Percentiles rank a stretch among this genome's conserved stretches.
These are phyloP conservation scores for Erithacus rubecula DNA, from an alignment of 2,797 vertebrate genomes.

Conservation along the genomic window DNA sequence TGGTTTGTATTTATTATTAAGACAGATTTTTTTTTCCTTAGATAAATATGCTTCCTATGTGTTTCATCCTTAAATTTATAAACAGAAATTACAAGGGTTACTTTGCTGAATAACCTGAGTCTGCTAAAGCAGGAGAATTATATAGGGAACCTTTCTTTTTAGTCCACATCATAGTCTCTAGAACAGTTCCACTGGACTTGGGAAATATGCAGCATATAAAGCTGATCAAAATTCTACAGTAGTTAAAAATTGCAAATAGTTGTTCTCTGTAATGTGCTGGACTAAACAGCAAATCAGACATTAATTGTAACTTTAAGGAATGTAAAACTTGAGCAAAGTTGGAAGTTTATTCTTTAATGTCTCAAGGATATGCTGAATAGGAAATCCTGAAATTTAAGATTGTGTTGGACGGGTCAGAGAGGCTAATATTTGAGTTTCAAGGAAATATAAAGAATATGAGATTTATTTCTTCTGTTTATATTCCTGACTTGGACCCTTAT, in stretches of 20 bases:
- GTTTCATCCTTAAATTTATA: not conserved
- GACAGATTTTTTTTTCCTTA: not conserved
- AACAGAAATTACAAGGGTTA: not conserved
- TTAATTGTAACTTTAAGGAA: not conserved
- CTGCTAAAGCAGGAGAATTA: not conserved
- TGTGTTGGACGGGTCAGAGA: not conserved
- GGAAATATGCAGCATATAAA: not conserved
- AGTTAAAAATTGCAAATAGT: not conserved
- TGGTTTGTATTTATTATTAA: not conserved
- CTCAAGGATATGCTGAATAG: not conserved
- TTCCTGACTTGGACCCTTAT: not conserved
- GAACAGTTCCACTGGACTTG: not conserved
- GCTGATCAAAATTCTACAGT: not conserved
- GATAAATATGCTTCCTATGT: not conserved
- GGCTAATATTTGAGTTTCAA: not conserved
- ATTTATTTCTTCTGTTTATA: not conserved
- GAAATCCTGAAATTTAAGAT: not conserved
- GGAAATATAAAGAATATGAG: not conserved
- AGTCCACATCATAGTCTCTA: not conserved
- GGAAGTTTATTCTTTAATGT: not conserved
- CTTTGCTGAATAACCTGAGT: not conserved
- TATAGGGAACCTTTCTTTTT: not conserved
- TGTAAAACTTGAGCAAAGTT: not conserved
- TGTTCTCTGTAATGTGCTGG: not conserved
- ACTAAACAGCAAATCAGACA: not conserved